Base-by-base conservation (phyloP, 2,797 vertebrate species). In the Peromyscus attwateri region DNA sequence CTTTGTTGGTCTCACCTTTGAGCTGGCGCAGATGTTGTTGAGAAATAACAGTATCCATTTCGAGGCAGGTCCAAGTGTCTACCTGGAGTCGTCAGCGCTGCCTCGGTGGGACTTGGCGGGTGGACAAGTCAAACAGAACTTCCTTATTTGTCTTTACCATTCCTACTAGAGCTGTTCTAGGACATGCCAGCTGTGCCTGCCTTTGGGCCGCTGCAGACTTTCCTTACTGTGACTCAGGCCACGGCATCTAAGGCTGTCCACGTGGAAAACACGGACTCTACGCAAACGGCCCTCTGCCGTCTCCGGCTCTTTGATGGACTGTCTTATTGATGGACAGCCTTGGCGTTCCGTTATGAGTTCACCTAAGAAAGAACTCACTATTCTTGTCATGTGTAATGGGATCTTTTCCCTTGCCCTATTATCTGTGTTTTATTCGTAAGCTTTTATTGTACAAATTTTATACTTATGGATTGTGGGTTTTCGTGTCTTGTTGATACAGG, bases 1-100 rank as follows among this genome's bases (percentile, higher is more conserved):
- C 29, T 83, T 89, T 87, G 87, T 46, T 52, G 70, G 90, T 49
- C 75, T 96, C 71, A 94, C 60, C 81, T 94, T 95, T 94, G 89
- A 77, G 57, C 92, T 91, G 34, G 64, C 27, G 83, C 66, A 77
- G 70, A 84, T 93, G 96, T 96, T 92, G 46, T 93, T 88, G 85
- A 97, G 92, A 92, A 93, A 89, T 49, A 62, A 64, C 13, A n/a
- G 52, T 79, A 79, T 73, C 55, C 23, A 1, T 92, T 92, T 85
- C 64, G 3, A 52, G 43, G 34, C 52, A 85, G 52, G 75, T 70
- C 6, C 8, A 29, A 70, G 19, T 60, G 40, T 40, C 46, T 92
- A n/a, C 60, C 73, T 37, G 34, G 34, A 80, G 46, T 75, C 6
- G 0, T 66, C 62, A 8, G 66, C 21, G 27, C 2, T 11, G 40